Conservation (phyloP, 1,140 invertebrate genomes). For the Oscheius sp. region DNA sequence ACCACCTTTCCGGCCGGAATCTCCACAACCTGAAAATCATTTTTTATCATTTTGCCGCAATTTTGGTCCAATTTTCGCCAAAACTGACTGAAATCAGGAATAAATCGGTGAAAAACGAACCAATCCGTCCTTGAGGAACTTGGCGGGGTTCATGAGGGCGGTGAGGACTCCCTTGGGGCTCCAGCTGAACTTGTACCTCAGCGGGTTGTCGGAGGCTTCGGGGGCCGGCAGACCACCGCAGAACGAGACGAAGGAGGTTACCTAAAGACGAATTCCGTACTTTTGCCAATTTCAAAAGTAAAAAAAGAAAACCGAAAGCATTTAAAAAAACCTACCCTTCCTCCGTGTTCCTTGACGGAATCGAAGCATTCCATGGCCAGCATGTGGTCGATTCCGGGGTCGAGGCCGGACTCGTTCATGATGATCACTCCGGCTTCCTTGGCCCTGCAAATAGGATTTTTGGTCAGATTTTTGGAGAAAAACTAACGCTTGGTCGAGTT, state of each 20-base stretch:
- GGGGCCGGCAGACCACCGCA: slow-evolving; percentile 94
- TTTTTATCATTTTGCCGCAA: no score
- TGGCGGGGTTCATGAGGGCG: slow-evolving; percentile 82
- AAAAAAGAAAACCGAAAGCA: neutral
- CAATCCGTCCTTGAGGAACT: slow-evolving; percentile 80
- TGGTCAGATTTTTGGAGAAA: no score
- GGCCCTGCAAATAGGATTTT: slow-evolving; percentile 69
- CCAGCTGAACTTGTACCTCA: slow-evolving; percentile 91
- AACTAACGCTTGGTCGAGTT: slow-evolving; percentile 52
- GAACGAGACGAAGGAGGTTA: slow-evolving; percentile 91
- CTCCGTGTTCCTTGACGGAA: slow-evolving; percentile 74
- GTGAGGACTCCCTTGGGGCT: slow-evolving; percentile 68
- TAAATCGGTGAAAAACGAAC: no score
- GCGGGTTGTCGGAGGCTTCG: slow-evolving; percentile 85
- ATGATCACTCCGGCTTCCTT: slow-evolving; percentile 81
- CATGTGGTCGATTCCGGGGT: slow-evolving; percentile 96
- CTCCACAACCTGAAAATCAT: slow-evolving; percentile 21
- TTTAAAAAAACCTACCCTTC: slow-evolving; percentile 62
- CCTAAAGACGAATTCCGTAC: no score
- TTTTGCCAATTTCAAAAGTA: no score
- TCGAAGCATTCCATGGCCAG: slow-evolving; percentile 95
- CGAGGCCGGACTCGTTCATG: slow-evolving; percentile 90
- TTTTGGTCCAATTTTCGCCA: no score
- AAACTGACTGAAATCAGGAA: no score
- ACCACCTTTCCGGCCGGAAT: slow-evolving; percentile 77